These are phyloP conservation scores for Drosophila saltans DNA, from an alignment of 1,140 invertebrate species.

Conservation along the genomic window DNA sequence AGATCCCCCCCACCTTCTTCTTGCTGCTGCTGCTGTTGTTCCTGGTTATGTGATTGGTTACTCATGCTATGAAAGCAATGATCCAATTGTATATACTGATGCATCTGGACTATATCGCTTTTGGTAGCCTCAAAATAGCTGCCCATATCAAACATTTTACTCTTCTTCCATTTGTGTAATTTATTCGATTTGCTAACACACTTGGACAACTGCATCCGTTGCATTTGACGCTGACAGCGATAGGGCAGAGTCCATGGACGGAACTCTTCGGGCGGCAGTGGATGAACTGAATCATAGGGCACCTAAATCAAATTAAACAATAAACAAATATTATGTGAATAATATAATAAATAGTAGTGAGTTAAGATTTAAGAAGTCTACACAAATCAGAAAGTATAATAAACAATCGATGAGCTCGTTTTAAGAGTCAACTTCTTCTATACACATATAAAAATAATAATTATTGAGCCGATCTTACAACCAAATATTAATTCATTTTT, in stretches of 20 bases:
- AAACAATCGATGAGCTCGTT: no score
- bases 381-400: no score
- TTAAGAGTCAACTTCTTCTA: no score
- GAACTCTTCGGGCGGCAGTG: conserved; percentile 85
- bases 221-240: conserved; percentile 77
- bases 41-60: conserved; percentile 9
- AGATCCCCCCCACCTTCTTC: neutral
- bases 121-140: conserved; percentile 53
- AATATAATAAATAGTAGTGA: no score
- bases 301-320: conserved; percentile 45
- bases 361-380: no score
- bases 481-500: no score
- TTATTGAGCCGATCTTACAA: no score
- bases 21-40: conserved; percentile 31
- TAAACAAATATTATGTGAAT: neutral
- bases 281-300: conserved; percentile 87
- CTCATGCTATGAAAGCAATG: conserved; percentile 30
- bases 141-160: conserved; percentile 51
- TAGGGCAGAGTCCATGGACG: conserved; percentile 86
- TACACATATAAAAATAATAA: no score
- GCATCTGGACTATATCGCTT: conserved; percentile 38
- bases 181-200: conserved; percentile 39
- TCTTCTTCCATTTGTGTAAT: conserved; percentile 47
- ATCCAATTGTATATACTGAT: conserved; percentile 58
- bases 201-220: conserved; percentile 48